A percentile compares a stretch with the other conserved stretches of the same genome.
These are phyloP conservation scores for Champsocephalus gunnari DNA, from an alignment of 2,797 vertebrate species.

Conservation along the genomic window DNA sequence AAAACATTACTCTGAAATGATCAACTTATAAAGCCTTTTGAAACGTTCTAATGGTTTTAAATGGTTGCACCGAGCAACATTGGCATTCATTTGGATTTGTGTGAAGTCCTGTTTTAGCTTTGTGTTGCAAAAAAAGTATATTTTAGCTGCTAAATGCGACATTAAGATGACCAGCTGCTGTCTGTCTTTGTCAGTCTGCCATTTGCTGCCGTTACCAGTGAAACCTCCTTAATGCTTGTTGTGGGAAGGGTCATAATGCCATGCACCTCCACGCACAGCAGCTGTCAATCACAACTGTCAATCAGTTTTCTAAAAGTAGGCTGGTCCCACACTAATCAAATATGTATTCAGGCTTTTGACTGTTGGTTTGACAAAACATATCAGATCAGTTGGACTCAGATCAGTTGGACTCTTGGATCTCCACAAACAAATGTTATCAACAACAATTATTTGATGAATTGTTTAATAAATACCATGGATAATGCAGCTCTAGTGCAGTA, in stretches of 20 bases:
- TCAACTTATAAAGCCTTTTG: background rate
- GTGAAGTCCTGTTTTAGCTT: background rate
- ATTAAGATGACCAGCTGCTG: background rate
- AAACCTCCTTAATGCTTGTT: too few relatives aligned
- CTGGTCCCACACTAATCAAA: too few relatives aligned
- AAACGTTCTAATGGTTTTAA: background rate
- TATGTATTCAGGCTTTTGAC: background rate
- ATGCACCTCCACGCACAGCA: too few relatives aligned
- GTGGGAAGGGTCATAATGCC: too few relatives aligned
- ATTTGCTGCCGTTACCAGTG: background rate
- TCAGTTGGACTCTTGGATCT: background rate
- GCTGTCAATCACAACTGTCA: too few relatives aligned
- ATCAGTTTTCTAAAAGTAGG: too few relatives aligned
- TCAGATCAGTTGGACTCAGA: background rate
- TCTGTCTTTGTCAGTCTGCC: background rate
- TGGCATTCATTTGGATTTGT: background rate
- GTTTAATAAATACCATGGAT: background rate
- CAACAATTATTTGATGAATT: slow-evolving; percentile 1
- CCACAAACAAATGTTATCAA: background rate
- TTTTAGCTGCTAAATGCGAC: slow-evolving; percentile 4
- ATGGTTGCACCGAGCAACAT: background rate
- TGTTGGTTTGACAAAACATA: background rate
- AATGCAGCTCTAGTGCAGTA: background rate
- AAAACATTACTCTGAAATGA: background rate
- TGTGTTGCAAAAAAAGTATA: background rate